These are phyloP conservation scores for Cylas formicarius DNA, from an alignment of 1,140 invertebrate species.

Conservation along the genomic window DNA sequence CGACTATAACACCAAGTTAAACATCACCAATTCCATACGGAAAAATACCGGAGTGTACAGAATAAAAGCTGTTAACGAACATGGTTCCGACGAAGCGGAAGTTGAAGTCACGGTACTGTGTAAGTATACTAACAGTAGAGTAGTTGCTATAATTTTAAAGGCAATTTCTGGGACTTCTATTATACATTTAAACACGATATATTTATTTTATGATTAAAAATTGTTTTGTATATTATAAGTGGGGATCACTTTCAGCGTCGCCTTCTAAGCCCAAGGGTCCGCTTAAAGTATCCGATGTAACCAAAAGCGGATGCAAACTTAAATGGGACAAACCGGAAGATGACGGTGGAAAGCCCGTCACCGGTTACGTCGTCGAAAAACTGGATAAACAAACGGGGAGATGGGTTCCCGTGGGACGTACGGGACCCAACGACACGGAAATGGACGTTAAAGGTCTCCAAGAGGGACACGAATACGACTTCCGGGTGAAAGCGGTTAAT, in stretches of 20 bases:
- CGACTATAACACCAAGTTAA: conserved; percentile 90
- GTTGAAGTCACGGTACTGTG: conserved; percentile 88
- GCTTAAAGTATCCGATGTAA: conserved; percentile 86
- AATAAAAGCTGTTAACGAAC: conserved; percentile 84
- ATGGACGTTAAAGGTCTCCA: conserved; percentile 86
- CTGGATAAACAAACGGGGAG: conserved; percentile 87
- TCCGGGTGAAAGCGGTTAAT: conserved; percentile 96
- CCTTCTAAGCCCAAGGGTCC: conserved; percentile 84
- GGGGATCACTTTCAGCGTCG: too few species aligned
- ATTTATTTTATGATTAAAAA: not conserved
- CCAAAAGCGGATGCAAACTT: conserved; percentile 84
- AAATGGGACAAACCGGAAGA: conserved; percentile 97
- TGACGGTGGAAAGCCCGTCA: conserved; percentile 95
- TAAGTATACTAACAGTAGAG: conserved; percentile 42
- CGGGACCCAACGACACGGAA: conserved; percentile 75
- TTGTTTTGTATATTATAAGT: conserved; percentile 22
- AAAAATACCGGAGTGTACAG: conserved; percentile 86
- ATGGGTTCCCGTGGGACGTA: conserved; percentile 86
- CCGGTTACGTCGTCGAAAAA: conserved; percentile 95
- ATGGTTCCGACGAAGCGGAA: conserved; percentile 87
- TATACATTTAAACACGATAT: conserved; percentile 1
- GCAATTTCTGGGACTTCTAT: conserved; percentile 1
- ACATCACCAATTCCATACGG: conserved; percentile 72
- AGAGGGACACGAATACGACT: conserved; percentile 93
- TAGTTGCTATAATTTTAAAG: conserved; percentile 5